These are phyloP conservation scores for Sebastes minor DNA, from an alignment of 2,797 vertebrate genomes.

Conservation along the genomic window DNA sequence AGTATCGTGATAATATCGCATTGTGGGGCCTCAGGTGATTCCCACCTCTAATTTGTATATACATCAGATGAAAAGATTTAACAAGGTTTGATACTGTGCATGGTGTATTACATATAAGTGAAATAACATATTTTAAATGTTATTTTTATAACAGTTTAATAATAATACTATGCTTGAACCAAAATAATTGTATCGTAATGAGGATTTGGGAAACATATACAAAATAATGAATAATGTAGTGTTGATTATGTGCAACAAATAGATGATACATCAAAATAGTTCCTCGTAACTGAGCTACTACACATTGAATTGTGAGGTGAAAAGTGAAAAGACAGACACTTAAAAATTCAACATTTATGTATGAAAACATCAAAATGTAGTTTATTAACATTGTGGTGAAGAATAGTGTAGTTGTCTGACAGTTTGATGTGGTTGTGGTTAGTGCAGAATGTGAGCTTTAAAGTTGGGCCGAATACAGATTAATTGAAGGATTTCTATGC, in stretches of 20 bases:
- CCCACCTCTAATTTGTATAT: background rate
- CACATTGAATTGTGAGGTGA: background rate
- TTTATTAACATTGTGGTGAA: background rate
- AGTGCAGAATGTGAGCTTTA: background rate
- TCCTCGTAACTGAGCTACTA: background rate
- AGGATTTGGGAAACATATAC: background rate
- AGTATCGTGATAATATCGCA: no score
- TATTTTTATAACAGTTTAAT: background rate
- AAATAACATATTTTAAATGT: background rate
- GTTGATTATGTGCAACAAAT: background rate
- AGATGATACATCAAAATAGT: background rate
- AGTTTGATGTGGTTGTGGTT: conserved; percentile 4
- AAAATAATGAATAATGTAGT: background rate
- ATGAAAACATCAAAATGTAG: background rate
- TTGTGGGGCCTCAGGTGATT: no score
- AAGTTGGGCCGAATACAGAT: conserved; percentile 1
- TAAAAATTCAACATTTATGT: background rate
- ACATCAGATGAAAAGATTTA: background rate
- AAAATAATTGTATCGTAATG: background rate
- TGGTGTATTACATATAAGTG: background rate
- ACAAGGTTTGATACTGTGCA: background rate
- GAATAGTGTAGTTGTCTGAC: background rate
- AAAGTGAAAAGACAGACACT: background rate
- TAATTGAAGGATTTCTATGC: conserved; percentile 4
- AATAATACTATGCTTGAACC: background rate